Conservation (phyloP, 2,888 invertebrate species). For the Pseudococcus longispinus region DNA sequence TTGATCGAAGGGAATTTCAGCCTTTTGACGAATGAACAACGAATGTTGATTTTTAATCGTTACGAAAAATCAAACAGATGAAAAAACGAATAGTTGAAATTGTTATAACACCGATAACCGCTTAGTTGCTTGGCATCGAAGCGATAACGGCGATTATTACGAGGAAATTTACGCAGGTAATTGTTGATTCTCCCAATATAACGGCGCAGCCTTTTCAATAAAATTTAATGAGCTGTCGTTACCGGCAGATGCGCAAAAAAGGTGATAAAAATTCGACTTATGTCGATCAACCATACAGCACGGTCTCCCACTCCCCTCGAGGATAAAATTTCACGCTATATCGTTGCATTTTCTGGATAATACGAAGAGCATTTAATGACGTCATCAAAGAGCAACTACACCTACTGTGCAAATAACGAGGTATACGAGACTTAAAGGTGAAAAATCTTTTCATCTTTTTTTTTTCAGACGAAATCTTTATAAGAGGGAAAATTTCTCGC, state of each 20-base stretch:
- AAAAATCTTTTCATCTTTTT: conserved; percentile 26
- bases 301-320: background rate
- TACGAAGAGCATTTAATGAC: background rate
- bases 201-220: background rate
- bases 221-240: conserved; percentile 28
- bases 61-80: background rate
- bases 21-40: background rate
- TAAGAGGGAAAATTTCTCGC: background rate
- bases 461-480: background rate
- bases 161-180: background rate
- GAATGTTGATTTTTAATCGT: background rate
- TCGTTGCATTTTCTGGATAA: conserved; percentile 8
- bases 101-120: background rate
- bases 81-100: background rate
- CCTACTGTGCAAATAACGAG: conserved; percentile 1
- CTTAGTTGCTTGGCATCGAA: background rate
- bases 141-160: background rate
- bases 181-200: background rate
- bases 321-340: background rate
- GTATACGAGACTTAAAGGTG: conserved; percentile 11
- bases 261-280: background rate
- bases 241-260: background rate
- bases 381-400: background rate
- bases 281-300: background rate
- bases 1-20: background rate